These are phyloP conservation scores for Sitophilus oryzae DNA, from an alignment of 1,140 invertebrate genomes.

Conservation along the genomic window DNA sequence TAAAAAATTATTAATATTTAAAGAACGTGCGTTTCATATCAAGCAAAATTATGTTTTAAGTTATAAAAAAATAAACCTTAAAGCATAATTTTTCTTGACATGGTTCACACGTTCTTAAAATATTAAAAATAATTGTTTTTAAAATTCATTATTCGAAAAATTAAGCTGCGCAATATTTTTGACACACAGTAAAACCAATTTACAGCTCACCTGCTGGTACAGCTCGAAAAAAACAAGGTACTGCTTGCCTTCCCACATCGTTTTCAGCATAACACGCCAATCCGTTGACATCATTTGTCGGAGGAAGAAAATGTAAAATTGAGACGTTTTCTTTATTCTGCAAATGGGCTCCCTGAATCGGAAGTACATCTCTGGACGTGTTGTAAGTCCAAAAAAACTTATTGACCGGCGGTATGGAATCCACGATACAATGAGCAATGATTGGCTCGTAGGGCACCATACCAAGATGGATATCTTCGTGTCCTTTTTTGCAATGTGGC, in stretches of 20 bases:
- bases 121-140: slow-evolving; percentile 4
- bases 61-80: no score
- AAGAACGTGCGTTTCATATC: no score
- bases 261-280: slow-evolving; percentile 83
- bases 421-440: slow-evolving; percentile 71
- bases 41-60: no score
- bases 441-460: slow-evolving; percentile 56
- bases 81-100: no score
- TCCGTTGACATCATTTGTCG: slow-evolving; percentile 67
- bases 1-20: no score
- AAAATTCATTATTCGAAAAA: no score
- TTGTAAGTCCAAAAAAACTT: slow-evolving; percentile 78
- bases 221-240: slow-evolving; percentile 76
- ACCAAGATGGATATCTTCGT: slow-evolving; percentile 53
- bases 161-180: no score
- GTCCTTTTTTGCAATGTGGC: slow-evolving; percentile 55
- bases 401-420: slow-evolving; percentile 64
- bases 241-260: slow-evolving; percentile 69
- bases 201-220: slow-evolving; percentile 68
- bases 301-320: slow-evolving; percentile 59
- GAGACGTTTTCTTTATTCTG: slow-evolving; percentile 61
- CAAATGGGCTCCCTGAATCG: slow-evolving; percentile 53
- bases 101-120: neutral
- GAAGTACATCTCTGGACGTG: slow-evolving; percentile 63
- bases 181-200: no score